Percentiles rank a stretch among this genome's conserved stretches.
Conservation (phyloP, 1,140 invertebrate species). For the Solenopsis invicta region DNA sequence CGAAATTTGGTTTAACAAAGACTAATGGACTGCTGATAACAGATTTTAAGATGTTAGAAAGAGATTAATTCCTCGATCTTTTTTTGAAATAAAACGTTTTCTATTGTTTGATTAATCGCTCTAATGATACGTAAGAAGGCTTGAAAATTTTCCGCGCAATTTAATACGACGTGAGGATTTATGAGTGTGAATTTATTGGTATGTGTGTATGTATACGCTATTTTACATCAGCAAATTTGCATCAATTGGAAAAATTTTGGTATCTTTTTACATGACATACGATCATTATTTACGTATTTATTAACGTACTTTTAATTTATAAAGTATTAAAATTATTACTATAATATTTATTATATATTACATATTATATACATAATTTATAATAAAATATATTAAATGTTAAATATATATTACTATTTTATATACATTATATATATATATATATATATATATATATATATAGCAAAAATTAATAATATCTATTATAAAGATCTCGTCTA, state of each 20-base stretch:
- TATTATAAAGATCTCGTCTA: neutral
- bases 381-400: neutral
- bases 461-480: too few species aligned
- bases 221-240: neutral
- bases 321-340: neutral
- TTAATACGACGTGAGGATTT: neutral
- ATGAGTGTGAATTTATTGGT: neutral
- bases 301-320: neutral
- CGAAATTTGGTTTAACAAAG: neutral
- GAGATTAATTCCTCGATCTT: neutral
- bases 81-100: neutral
- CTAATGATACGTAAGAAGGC: too few species aligned
- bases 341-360: neutral
- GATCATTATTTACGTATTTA: neutral
- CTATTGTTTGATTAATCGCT: neutral
- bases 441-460: too few species aligned
- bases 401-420: neutral
- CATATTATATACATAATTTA: neutral
- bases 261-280: neutral
- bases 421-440: neutral
- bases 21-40: neutral
- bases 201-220: neutral
- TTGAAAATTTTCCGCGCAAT: constrained; percentile 29
- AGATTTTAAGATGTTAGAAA: neutral
- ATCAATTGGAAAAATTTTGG: neutral